Base-by-base conservation (phyloP, 2,797 vertebrate species). In the Onychomys leucogaster region DNA sequence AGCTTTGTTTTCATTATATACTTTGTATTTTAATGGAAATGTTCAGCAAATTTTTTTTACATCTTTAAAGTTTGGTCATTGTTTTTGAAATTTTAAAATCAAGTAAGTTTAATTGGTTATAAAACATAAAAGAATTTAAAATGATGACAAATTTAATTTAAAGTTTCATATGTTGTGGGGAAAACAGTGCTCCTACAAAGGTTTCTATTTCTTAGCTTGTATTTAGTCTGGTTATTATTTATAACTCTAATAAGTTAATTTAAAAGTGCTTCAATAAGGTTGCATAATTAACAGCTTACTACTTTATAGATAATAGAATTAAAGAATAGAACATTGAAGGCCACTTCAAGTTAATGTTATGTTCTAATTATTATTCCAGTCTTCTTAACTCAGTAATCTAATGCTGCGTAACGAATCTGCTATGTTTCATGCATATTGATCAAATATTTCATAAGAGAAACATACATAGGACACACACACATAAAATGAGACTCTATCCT, bases 271-370 rank as follows among this genome's bases (percentile, higher is more conserved):
- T 71, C 4, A 71, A 52, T 86, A 52, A 9, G 23, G 12, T 85
- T 85, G 2, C 37, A 43, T 63, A 83, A 85, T 65, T 65, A 34
- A 13, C 41, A 65, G 17, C 41, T 59, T 69, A 65, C 2, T 57
- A 87, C 75, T 84, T 61, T 59, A 63, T 8, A 65, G n/a, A 59
- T 63, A 37, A 83, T 57, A 32, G 41, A 87, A 95, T 92, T 95
- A 92, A 96, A 11, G 1, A 29, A 43, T 43, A 14, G 32, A 61
- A 37, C 21, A 92, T 23, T 73, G 12, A 95, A 82, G 46, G 23
- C 0, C 3, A 94, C 17, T 6, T 90, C 90, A 89, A 63, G 89
- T 73, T 25, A 73, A 34, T 75, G 4, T 76, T 63, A 81, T 14
- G 4, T 16, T 90, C 59, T 69, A 37, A 17, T 37, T 59, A 81